Evolutionary conservation across 2,888 invertebrate genomes (phyloP).

Genomic region (Rhagium mordax): DNA sequence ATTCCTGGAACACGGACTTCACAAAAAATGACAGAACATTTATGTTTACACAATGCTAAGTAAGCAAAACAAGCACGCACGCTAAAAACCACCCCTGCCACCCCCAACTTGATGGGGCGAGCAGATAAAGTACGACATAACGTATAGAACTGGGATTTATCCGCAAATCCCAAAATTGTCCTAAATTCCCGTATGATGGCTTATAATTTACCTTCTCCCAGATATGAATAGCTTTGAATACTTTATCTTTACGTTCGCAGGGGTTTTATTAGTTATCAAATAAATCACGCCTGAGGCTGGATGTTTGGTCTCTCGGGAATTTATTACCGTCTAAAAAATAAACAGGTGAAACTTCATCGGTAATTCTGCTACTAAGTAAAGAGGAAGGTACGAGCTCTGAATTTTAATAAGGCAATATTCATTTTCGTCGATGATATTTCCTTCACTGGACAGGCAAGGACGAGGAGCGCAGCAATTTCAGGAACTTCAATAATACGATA

Average conservation of each 20-base stretch:
- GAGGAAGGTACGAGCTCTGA: not conserved
- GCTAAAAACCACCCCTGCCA: not conserved
- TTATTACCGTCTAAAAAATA: slow-evolving; percentile 9
- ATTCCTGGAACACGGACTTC: not conserved
- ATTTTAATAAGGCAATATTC: not conserved
- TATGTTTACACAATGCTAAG: not conserved
- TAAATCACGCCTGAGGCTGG: not conserved
- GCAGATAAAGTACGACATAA: not conserved
- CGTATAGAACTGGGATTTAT: not conserved
- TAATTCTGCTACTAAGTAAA: slow-evolving; percentile 17
- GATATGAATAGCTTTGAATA: not conserved
- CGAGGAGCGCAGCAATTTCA: not conserved
- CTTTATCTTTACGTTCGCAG: slow-evolving; percentile 2
- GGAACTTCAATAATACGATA: not conserved
- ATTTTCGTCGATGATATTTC: slow-evolving; percentile 2
- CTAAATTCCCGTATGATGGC: not conserved
- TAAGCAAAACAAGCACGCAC: not conserved
- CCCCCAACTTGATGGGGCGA: not conserved
- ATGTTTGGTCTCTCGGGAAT: not conserved
- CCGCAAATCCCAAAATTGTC: not conserved
- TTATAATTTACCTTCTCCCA: not conserved
- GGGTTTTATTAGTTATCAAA: not conserved
- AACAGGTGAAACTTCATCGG: slow-evolving; percentile 1
- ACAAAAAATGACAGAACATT: not conserved
- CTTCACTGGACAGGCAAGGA: not conserved